Percentiles rank a stretch among this genome's conserved stretches.
Conservation (phyloP, 1,140 invertebrate genomes). For the roundworm (Caenorhabditis elegans) region DNA sequence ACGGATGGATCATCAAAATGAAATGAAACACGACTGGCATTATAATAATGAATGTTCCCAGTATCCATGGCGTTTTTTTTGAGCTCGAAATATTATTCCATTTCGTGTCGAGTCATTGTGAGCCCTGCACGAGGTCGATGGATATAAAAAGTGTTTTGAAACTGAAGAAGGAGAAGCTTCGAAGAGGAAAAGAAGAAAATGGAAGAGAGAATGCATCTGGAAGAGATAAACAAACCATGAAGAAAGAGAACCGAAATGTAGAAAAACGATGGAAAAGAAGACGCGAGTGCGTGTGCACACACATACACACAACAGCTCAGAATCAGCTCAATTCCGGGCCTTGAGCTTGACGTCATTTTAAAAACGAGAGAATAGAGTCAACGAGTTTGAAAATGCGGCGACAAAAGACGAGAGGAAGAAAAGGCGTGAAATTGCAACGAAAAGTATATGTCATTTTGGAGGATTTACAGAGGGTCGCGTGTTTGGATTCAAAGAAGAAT, state of each 20-base stretch:
- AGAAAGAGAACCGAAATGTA: background rate
- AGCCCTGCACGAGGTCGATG: background rate
- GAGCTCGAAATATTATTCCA: background rate
- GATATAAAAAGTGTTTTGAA: background rate
- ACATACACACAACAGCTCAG: constrained; percentile 1
- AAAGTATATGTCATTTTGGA: background rate
- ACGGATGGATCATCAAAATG: background rate
- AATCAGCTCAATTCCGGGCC: constrained; percentile 25
- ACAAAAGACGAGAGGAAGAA: background rate
- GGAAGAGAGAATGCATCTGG: background rate
- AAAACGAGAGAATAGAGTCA: background rate
- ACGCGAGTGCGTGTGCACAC: no score
- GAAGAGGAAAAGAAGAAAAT: no score
- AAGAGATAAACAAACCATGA: constrained; percentile 12
- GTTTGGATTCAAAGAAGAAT: no score
- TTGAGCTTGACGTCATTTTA: background rate
- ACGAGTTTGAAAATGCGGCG: background rate
- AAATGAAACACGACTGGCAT: background rate
- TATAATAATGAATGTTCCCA: constrained; percentile 4
- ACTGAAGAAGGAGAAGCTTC: background rate
- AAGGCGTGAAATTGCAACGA: background rate
- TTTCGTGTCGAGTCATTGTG: background rate
- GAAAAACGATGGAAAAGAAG: background rate
- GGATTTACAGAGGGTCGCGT: no score
- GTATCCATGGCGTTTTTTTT: background rate